These are phyloP conservation scores for Nothocercus julius DNA, from an alignment of 2,113 vertebrate genomes.

Conservation along the genomic window DNA sequence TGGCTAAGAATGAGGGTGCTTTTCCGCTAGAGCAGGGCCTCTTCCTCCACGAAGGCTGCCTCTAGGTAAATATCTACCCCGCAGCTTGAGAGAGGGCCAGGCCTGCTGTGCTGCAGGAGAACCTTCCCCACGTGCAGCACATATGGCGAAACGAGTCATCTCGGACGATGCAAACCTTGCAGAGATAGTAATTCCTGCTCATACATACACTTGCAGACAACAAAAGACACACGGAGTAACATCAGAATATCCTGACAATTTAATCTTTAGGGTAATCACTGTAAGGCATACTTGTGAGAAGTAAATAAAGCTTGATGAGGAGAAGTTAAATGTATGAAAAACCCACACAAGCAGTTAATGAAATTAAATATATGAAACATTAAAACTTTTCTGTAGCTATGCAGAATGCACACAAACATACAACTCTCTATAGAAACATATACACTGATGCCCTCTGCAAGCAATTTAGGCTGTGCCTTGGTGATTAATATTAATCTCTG, in stretches of 20 bases:
- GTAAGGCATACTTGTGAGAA: not conserved
- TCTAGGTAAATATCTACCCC: fast-evolving
- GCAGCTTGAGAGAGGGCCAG: not conserved
- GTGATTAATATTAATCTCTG: not conserved
- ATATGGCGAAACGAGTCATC: not conserved
- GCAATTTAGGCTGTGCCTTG: not conserved
- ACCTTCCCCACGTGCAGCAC: not conserved
- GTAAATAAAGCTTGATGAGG: not conserved
- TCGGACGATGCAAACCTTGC: not conserved
- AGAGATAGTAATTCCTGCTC: not conserved
- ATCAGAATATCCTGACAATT: not conserved
- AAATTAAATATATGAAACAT: not conserved
- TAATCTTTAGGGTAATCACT: not conserved
- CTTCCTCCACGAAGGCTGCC: not conserved
- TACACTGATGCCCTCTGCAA: not conserved
- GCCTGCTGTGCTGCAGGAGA: not conserved
- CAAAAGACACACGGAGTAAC: not conserved
- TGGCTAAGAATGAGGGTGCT: not conserved
- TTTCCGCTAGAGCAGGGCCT: not conserved
- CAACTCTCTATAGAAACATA: not conserved
- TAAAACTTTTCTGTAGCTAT: not conserved
- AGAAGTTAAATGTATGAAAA: not conserved
- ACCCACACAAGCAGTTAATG: fast-evolving
- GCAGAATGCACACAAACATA: not conserved
- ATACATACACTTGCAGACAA: not conserved